Evolutionary conservation across 2,797 vertebrate genomes (phyloP), one percentile per base, ranked within the genome.

Genomic region (Lepus townsendii): DNA sequence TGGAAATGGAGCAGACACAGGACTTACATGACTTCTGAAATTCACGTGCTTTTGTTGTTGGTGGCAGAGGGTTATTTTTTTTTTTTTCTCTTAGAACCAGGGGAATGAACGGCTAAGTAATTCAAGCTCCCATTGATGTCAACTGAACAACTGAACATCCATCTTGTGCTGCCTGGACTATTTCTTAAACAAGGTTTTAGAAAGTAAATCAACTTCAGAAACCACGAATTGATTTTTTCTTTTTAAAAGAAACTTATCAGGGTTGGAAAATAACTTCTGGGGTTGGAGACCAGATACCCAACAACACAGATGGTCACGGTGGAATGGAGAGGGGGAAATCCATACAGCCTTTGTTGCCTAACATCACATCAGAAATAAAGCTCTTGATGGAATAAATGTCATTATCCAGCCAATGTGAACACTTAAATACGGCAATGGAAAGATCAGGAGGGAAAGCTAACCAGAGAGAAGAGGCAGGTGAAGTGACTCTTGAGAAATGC

Each of bases 131-230:
- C 66, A 65, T 9, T 50, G 89, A 94, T 80, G 91, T 87, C 86
- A 73, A 5, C 30, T 5, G 75, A 91, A 42, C 24, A 20, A 32
- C 14, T 0, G 30, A n/a, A 57, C 88, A 63, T 90, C 60, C 19
- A 32, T 88, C 96, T 93, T 80, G 32, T 14, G 14, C 4, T 30
- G 52, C 38, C 63, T 16, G 71, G 38, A 19, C 47, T 38, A 35
- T 52, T 80, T 83, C 66, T 95, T 89, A 88, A 91, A 83, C 38
- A 69, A 92, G 71, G 54, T 91, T 97, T 91, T 73, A 27, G 73
- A 83, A 93, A 94, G 83, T 27, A 93, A 89, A 93, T 91, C 89
- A 93, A 89, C 88, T 95, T 95, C 69, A 89, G 94, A 92, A 94
- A 65, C 83, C 60, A 52, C 30, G 65, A 54, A 92, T 73, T 91